Percentiles rank a stretch among this genome's conserved stretches.
Conservation (phyloP, 2,797 vertebrate genomes). For the Syngnathus acus region DNA sequence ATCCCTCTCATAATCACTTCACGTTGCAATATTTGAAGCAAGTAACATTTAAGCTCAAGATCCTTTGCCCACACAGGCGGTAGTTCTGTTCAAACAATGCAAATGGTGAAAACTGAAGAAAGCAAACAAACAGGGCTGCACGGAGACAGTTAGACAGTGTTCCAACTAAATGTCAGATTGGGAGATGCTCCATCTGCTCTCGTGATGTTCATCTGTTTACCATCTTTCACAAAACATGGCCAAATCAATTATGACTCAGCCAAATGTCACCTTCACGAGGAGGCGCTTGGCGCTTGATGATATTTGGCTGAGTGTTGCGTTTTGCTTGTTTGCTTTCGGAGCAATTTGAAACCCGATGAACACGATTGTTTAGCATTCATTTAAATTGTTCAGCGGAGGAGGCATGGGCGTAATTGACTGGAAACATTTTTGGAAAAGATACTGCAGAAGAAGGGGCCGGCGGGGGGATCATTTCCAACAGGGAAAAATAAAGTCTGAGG, state of each 20-base stretch:
- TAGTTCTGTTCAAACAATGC: background rate
- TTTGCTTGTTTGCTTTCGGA: constrained; percentile 9
- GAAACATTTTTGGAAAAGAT: background rate
- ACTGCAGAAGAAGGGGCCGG: background rate
- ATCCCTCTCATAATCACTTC: background rate
- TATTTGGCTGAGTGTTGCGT: constrained; percentile 18
- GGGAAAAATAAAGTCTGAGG: too few relatives aligned
- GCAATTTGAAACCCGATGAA: background rate
- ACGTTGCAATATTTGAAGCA: background rate
- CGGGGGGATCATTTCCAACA: background rate
- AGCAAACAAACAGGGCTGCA: background rate
- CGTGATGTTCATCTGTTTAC: constrained; percentile 54
- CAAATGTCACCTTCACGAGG: constrained; percentile 50
- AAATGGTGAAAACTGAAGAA: background rate
- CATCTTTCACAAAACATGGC: constrained; percentile 35
- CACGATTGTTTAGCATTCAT: constrained; percentile 8
- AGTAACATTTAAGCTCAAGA: background rate
- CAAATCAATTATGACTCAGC: constrained; percentile 43
- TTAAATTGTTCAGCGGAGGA: constrained; percentile 5
- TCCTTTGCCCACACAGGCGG: background rate
- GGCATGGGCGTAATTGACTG: constrained; percentile 8
- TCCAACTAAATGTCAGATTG: constrained; percentile 61
- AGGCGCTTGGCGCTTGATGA: constrained; percentile 36
- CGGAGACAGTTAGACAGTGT: constrained; percentile 1
- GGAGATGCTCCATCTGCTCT: constrained; percentile 33